Percentiles rank a stretch among this genome's conserved stretches.
Evolutionary conservation across 2,797 vertebrate species (phyloP).

Genomic region (Poecile montanus): DNA sequence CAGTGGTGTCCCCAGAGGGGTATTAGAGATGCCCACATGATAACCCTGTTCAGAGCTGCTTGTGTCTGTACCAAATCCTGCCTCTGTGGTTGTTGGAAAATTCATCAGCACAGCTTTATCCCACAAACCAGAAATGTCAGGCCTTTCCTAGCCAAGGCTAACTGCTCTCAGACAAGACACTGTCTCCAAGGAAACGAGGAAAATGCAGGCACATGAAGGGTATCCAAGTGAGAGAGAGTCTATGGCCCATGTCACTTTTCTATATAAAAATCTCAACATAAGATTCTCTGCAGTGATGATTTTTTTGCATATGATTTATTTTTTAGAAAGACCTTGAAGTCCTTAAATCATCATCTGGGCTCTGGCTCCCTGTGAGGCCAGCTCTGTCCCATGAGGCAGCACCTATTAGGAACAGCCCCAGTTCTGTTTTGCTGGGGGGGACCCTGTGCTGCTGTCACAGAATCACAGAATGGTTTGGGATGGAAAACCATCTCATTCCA

Average conservation of each 20-base stretch:
- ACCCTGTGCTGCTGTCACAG: background rate
- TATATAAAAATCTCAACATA: conserved; percentile 20
- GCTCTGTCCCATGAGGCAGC: fast-evolving
- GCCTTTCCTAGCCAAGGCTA: conserved; percentile 51
- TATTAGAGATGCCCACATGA: background rate
- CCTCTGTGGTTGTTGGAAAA: background rate
- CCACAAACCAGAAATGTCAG: conserved; percentile 42
- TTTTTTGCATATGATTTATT: background rate
- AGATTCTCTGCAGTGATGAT: background rate
- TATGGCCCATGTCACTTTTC: background rate
- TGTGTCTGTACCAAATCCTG: background rate
- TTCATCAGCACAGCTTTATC: conserved; percentile 18
- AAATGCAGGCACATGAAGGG: conserved; percentile 40
- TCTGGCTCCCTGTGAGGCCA: background rate
- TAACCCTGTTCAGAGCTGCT: background rate
- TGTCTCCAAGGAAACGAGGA: conserved; percentile 64
- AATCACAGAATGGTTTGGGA: background rate
- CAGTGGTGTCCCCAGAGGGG: background rate
- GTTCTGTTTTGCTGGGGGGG: fast-evolving
- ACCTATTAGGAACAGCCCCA: background rate
- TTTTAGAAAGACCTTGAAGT: background rate
- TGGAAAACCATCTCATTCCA: background rate
- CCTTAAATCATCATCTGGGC: background rate
- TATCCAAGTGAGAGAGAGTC: conserved; percentile 53
- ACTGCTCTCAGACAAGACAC: conserved; percentile 51